Base-by-base conservation (phyloP, 1,140 invertebrate genomes). In the Antheraea pernyi region DNA sequence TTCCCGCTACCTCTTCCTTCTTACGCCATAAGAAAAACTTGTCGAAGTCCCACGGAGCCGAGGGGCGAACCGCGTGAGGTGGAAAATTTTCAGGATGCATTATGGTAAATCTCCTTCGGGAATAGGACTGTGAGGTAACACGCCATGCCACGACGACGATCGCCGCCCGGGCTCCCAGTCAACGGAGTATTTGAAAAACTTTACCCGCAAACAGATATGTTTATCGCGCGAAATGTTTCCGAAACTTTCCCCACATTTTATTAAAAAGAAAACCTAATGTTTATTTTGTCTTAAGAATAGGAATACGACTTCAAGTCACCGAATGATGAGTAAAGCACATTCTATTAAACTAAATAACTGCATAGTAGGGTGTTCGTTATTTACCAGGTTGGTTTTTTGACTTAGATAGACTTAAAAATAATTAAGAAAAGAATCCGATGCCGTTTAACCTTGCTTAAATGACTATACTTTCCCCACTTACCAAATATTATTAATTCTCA, bases 71-170 rank as follows among this genome's bases (percentile, higher is more conserved):
- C 63, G 37, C 59, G 69, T 11, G 70, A 77, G 75, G 63, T 67
- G 68, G 70, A 77, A 77, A 74, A 77, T 74, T 62, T 77, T 69
- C 65, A 71, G 70, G 68, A 74, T 70, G 70, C 70, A 70, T 77
- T 71, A 70, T 67, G 68, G 71, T 73, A 74, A 72, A 53, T 61
- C 60, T 37, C 58, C 46, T 36, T 37, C 73, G 63, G 58, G 37
- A 30, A 53, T 53, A 53, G 0, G 11, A 63, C 67, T 60, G 67
- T 39, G 22, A 46, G 64, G 64, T 58, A 65, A 66, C 59, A 19
- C 36, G 11, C 16, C 6, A 39, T 18, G 37, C 19, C 42, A n/a
- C 22, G 42, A 53, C 6, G n/a, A 53, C 46, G 46, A 53, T 16
- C 11, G 11, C 39, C 39, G 39, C 39, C 39, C 39, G 39, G 8